Evolutionary conservation across 2,113 vertebrate genomes (phyloP).

Genomic region (Steatornis caripensis): DNA sequence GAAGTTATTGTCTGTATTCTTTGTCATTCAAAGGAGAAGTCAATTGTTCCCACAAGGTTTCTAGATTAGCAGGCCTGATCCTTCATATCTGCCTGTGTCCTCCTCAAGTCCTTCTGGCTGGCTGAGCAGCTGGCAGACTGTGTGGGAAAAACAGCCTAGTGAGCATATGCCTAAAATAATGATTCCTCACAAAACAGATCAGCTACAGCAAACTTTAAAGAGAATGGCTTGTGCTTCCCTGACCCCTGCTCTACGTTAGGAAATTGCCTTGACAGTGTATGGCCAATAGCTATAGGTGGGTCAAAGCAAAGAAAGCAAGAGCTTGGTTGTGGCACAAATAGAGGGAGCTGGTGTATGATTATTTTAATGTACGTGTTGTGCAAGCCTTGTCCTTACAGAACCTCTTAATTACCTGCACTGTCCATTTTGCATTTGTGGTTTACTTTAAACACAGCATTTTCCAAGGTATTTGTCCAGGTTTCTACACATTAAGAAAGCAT

Average conservation of each 20-base stretch:
- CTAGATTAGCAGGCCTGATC: background rate
- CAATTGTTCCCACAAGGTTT: background rate
- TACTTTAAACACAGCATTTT: background rate
- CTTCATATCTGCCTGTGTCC: background rate
- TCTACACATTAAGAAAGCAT: background rate
- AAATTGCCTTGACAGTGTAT: background rate
- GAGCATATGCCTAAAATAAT: background rate
- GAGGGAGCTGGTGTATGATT: background rate
- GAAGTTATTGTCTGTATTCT: background rate
- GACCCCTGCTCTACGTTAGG: fast-evolving
- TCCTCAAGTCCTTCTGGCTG: background rate
- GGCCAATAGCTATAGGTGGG: background rate
- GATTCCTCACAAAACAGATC: background rate
- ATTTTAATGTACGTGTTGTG: background rate
- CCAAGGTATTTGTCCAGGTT: background rate
- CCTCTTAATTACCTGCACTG: background rate
- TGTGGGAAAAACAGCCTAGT: background rate
- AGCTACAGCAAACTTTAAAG: background rate
- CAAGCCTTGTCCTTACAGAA: background rate
- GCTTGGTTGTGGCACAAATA: background rate
- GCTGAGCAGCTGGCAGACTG: background rate
- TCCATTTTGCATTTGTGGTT: background rate
- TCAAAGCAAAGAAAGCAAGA: background rate
- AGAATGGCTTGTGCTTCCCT: background rate
- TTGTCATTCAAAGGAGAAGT: background rate